phyloP scores from a whole-genome alignment of 2,113 vertebrate genomes.

The Mastomys natalensis region DNA sequence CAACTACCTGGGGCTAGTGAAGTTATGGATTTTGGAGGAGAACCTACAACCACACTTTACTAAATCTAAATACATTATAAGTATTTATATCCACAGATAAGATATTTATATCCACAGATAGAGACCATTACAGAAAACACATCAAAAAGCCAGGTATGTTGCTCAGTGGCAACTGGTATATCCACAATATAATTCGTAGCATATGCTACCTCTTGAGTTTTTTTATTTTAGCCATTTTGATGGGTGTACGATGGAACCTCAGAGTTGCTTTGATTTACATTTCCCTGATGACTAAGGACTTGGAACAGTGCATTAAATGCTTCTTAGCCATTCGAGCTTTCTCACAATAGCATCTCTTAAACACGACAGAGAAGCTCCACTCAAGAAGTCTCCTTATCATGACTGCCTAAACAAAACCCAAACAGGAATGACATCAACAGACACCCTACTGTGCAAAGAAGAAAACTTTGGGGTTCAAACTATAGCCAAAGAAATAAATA shows the following conservation, averaged over 20 bases:
- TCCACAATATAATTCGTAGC: neutral
- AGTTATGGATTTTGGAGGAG: too few species aligned
- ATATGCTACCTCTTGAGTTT: too few species aligned
- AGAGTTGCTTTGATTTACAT: too few species aligned
- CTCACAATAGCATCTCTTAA: neutral
- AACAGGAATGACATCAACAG: neutral
- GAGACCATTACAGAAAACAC: neutral
- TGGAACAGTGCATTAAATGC: too few species aligned
- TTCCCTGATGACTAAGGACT: too few species aligned
- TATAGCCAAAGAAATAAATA: neutral
- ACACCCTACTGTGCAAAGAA: neutral
- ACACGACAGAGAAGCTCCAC: neutral
- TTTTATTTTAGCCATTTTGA: too few species aligned
- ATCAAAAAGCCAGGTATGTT: neutral
- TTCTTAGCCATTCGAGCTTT: too few species aligned
- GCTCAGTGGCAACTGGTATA: neutral
- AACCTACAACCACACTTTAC: neutral
- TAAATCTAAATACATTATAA: neutral
- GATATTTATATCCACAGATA: neutral
- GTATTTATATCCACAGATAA: neutral
- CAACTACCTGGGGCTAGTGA: neutral
- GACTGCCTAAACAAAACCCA: neutral
- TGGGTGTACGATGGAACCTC: too few species aligned
- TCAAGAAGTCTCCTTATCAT: neutral
- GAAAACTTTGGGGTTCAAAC: neutral